These are phyloP conservation scores for Fistularia commersonii DNA, from an alignment of 2,797 vertebrate genomes.

Conservation along the genomic window DNA sequence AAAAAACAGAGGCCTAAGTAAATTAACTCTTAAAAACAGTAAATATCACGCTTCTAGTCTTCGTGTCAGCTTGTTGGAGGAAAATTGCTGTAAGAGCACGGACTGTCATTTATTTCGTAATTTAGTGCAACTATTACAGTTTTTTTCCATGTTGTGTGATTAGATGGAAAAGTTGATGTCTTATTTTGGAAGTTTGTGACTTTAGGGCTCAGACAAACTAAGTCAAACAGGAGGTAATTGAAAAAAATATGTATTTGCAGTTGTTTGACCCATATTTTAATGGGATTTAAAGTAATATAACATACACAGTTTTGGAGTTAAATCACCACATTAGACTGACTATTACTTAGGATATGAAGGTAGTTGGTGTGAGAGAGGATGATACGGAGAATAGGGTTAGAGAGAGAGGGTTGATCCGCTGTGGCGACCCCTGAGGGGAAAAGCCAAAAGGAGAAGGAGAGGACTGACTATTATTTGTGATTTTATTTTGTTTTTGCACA, in stretches of 20 bases:
- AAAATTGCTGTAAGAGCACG: constrained; percentile 31
- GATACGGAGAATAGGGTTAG: no score
- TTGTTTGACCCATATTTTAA: constrained; percentile 48
- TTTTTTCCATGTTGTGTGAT: constrained; percentile 19
- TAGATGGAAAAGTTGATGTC: constrained; percentile 11
- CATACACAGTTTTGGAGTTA: no score
- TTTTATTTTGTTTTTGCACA: constrained; percentile 46
- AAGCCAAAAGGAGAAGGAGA: no score
- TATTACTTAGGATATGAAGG: no score
- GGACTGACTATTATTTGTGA: constrained; percentile 4
- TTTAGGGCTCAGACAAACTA: constrained; percentile 23
- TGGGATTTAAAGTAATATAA: constrained; percentile 24
- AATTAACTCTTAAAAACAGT: constrained; percentile 6
- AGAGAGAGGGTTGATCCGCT: no score
- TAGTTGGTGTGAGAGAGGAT: no score
- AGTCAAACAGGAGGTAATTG: constrained; percentile 21
- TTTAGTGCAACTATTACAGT: constrained; percentile 36
- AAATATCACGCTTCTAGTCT: constrained; percentile 19
- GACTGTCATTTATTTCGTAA: constrained; percentile 24
- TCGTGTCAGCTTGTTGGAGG: constrained; percentile 40
- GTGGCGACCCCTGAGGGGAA: no score
- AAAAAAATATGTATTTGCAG: constrained; percentile 20
- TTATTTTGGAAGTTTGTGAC: constrained; percentile 7
- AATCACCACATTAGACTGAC: no score
- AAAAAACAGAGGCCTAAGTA: constrained; percentile 62